These are phyloP conservation scores for Parauchenoglanis ngamensis DNA, from an alignment of 2,797 vertebrate genomes.

Conservation along the genomic window DNA sequence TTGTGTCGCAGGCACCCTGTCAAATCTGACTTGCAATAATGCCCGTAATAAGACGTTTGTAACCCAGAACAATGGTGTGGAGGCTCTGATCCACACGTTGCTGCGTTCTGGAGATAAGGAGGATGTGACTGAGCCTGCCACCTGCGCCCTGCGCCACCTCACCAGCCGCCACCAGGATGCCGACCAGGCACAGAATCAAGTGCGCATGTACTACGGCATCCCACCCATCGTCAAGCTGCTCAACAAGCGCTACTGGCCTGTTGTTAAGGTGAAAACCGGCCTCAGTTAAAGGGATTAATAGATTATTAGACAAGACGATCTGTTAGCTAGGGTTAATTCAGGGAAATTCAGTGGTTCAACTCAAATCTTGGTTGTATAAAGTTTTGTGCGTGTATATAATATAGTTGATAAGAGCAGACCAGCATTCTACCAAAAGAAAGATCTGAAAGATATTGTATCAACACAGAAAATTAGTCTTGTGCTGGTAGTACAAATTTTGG, in stretches of 20 bases:
- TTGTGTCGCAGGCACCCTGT: slow-evolving; percentile 93
- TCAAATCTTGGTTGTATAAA: not conserved
- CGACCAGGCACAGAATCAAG: slow-evolving; percentile 89
- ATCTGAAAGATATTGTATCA: not conserved
- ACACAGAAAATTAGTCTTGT: not conserved
- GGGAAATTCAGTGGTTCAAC: too few species aligned
- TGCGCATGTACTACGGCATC: slow-evolving; percentile 92
- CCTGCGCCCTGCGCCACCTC: slow-evolving; percentile 93
- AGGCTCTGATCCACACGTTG: slow-evolving; percentile 92
- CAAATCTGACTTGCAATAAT: slow-evolving; percentile 98
- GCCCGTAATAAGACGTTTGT: slow-evolving; percentile 94
- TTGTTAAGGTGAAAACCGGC: slow-evolving; percentile 84
- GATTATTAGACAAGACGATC: not conserved
- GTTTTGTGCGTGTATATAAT: not conserved
- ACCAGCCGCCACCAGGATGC: slow-evolving; percentile 94
- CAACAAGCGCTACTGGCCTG: slow-evolving; percentile 93
- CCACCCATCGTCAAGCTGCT: slow-evolving; percentile 91
- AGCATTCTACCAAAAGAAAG: not conserved
- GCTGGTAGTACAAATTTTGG: not conserved
- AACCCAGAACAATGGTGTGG: slow-evolving; percentile 89
- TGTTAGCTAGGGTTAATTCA: not conserved
- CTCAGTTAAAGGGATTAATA: not conserved
- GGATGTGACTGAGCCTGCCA: slow-evolving; percentile 90
- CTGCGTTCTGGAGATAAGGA: slow-evolving; percentile 89
- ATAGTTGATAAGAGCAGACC: not conserved